A percentile compares a stretch with the other conserved stretches of the same genome.
Conservation (phyloP, 2,888 invertebrate genomes). For the Dolichomitus sp. region DNA sequence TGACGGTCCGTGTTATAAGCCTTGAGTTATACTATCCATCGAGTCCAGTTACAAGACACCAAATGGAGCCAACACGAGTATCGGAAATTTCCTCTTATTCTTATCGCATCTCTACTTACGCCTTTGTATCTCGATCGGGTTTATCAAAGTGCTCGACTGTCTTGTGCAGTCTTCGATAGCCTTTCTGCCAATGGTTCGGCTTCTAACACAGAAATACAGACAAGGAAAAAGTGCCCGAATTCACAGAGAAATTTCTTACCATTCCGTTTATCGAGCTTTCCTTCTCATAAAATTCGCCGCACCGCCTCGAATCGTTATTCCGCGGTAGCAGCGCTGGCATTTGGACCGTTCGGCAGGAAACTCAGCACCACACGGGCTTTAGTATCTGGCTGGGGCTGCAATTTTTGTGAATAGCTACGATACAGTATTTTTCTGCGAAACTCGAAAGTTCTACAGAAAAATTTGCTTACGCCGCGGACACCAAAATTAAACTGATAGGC, state of each 20-base stretch:
- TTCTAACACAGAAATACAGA: neutral
- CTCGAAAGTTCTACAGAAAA: slow-evolving; percentile 32
- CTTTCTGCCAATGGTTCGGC: neutral
- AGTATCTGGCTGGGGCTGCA: neutral
- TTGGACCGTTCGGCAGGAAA: neutral
- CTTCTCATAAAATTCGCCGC: neutral
- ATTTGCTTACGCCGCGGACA: slow-evolving; percentile 47
- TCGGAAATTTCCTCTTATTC: neutral
- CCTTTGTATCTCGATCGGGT: neutral
- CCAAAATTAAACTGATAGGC: slow-evolving; percentile 26
- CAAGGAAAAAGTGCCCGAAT: neutral
- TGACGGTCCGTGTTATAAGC: too few species aligned
- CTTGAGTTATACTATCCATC: neutral
- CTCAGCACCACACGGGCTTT: neutral
- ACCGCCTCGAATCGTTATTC: neutral
- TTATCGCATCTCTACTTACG: neutral
- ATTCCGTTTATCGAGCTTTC: neutral
- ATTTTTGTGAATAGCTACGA: neutral
- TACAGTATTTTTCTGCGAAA: neutral
- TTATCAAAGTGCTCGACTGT: neutral
- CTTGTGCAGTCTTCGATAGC: too few species aligned
- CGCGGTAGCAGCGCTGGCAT: neutral
- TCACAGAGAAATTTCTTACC: neutral
- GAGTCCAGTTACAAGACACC: neutral
- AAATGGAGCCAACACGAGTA: neutral